Conservation (phyloP, 2,113 vertebrate species). For the Hystrix brachyura region DNA sequence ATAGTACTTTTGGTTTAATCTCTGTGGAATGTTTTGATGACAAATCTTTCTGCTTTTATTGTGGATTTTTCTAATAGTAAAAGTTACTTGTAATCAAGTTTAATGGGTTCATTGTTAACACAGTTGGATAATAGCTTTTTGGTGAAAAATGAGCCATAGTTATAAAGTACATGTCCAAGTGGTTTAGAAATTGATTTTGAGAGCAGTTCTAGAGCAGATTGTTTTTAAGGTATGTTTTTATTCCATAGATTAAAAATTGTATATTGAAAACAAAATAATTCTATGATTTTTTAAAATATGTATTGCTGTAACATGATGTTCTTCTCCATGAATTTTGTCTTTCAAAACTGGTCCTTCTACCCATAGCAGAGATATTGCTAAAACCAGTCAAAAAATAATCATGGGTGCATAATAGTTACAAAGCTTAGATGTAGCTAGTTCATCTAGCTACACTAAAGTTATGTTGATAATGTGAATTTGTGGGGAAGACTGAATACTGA, state of each 20-base stretch:
- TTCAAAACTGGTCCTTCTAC: not conserved
- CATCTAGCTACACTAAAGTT: too few relatives aligned
- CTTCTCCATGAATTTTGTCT: not conserved
- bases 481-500: not conserved
- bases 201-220: not conserved
- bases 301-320: not conserved
- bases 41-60: not conserved
- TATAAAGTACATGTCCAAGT: not conserved
- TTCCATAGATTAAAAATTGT: not conserved
- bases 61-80: not conserved
- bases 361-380: too few relatives aligned
- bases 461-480: not conserved
- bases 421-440: not conserved
- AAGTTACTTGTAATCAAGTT: not conserved
- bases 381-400: not conserved
- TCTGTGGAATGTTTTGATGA: not conserved
- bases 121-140: not conserved
- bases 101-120: not conserved
- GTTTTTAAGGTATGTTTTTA: not conserved
- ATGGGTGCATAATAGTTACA: too few relatives aligned
- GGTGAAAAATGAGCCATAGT: not conserved
- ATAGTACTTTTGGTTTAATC: not conserved
- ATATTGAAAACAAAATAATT: not conserved
- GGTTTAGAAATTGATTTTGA: conserved; percentile 2
- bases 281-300: not conserved